phyloP scores from a whole-genome alignment of 1,140 invertebrate species.

The Drosophila kanapiae region DNA sequence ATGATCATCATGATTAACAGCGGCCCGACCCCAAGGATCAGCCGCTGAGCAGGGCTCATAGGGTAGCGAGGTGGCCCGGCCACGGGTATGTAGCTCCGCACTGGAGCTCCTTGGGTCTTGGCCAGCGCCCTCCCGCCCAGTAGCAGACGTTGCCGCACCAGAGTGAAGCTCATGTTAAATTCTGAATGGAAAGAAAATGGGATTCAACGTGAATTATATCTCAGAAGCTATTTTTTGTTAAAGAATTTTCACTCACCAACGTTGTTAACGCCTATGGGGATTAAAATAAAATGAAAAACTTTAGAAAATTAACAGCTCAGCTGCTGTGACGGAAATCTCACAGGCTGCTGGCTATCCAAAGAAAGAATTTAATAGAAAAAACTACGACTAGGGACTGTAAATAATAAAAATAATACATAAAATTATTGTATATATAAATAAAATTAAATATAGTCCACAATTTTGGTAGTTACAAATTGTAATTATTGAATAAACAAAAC shows the following conservation, averaged over 20 bases:
- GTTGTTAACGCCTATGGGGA: slow-evolving; percentile 9
- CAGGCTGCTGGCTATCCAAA: slow-evolving; percentile 11
- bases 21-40: slow-evolving; percentile 45
- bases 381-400: no score
- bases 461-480: no score
- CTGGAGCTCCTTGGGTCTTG: slow-evolving; percentile 28
- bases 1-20: slow-evolving; percentile 61
- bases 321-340: not conserved
- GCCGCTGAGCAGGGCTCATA: slow-evolving; percentile 30
- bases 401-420: no score
- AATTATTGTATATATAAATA: no score
- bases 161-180: slow-evolving; percentile 38
- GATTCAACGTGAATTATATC: not conserved
- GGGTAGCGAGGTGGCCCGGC: slow-evolving; percentile 65
- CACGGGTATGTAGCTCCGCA: slow-evolving; percentile 48
- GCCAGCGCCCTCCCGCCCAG: not conserved
- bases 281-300: slow-evolving; percentile 18
- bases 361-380: no score
- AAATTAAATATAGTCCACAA: no score
- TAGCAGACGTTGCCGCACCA: slow-evolving; percentile 27
- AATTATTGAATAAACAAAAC: no score
- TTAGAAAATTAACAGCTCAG: not conserved
- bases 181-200: not conserved
- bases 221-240: no score
- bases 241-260: not conserved